These are phyloP conservation scores for Glossosoma conforme DNA, from an alignment of 1,140 invertebrate species.

Conservation along the genomic window DNA sequence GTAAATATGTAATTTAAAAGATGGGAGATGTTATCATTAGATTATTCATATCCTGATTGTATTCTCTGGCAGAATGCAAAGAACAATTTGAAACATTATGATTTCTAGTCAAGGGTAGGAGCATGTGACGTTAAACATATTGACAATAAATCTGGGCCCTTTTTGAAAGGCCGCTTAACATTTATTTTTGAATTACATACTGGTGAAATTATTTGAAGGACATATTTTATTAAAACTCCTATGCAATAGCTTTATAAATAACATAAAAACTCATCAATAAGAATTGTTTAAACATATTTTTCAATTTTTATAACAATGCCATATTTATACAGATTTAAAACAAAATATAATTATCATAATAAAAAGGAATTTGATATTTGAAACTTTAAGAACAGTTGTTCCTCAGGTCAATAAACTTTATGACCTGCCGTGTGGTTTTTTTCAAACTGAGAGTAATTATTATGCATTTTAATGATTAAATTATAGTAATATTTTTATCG, in stretches of 20 bases:
- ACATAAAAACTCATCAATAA: no score
- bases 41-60: no score
- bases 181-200: constrained; percentile 21
- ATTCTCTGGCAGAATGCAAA: no score
- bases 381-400: not conserved
- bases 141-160: constrained; percentile 26
- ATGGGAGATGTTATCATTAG: no score
- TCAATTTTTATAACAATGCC: constrained; percentile 14
- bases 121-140: constrained; percentile 19
- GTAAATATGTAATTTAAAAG: no score
- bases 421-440: not conserved
- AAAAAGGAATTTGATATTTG: not conserved
- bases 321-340: constrained; percentile 18
- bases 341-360: constrained; percentile 4
- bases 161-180: constrained; percentile 7
- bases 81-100: no score
- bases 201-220: no score
- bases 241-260: no score
- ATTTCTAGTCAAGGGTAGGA: constrained; percentile 26
- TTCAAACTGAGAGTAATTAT: not conserved
- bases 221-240: no score
- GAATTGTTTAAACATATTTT: constrained; percentile 6
- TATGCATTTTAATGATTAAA: not conserved
- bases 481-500: constrained; percentile 2
- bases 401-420: constrained; percentile 2